Base-by-base conservation (phyloP, 2,888 invertebrate genomes). In the Agrilus mali region DNA sequence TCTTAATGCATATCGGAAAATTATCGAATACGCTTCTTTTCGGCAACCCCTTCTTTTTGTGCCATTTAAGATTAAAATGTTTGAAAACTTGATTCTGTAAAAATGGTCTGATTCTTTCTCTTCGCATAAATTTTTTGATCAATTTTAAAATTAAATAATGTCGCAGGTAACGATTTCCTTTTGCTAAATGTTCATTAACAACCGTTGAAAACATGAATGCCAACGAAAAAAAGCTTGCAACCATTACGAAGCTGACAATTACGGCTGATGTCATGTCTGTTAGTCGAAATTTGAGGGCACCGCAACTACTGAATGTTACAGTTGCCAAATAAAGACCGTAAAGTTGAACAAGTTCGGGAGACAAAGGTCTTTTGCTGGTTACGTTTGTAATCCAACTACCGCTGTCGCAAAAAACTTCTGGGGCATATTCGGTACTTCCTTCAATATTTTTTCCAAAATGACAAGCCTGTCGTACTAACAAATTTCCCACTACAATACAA, bases 61-160 rank as follows among this genome's bases (percentile, higher is more conserved):
- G 36, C 49, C 49, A 52, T 27, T 45, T 43, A n/a, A 45, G 35
- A 27, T 46, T 45, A 27, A 39, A 47, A 22, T 44, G 45, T 3
- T 36, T 33, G n/a, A 47, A 38, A 15, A 45, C 10, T 20, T 44
- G 22, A 10, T 42, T 38, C 34, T 42, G 42, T 16, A 51, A 33
- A 8, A 46, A 33, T 10, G n/a, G n/a, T 4, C 17, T 22, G 0
- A 51, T 40, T 7, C 40, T 37, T 20, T 37, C 22, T 1, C 32
- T 36, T 4, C 36, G 16, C 50, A 52, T 47, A 20, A 48, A 48
- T 7, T 15, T 32, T 8, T 33, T 36, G 2, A 49, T 15, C 1
- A 38, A 16, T 1, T 41, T 38, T 36, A 52, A 10, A 27, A 27
- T 27, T 27, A 10, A 10, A 27, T 10, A 10, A 2, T 27, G 27